These are phyloP conservation scores for Xenops minutus DNA, from an alignment of 2,797 vertebrate genomes.

Conservation along the genomic window DNA sequence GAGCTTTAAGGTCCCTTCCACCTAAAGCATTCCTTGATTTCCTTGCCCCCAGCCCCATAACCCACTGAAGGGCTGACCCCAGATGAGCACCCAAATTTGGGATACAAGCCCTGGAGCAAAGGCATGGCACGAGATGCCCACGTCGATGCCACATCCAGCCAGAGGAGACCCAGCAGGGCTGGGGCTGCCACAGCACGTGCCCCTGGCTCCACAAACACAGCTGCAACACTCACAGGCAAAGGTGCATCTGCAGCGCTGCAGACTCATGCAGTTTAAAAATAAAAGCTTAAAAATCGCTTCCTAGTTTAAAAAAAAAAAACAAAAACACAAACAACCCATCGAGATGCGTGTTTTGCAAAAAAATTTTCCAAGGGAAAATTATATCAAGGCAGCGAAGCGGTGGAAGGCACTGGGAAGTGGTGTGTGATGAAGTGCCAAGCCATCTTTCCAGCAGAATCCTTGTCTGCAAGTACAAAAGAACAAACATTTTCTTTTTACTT, in stretches of 20 bases:
- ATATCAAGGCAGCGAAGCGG: neutral
- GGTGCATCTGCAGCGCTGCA: conserved; percentile 43
- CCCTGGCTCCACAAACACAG: neutral
- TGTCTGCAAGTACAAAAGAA: conserved; percentile 51
- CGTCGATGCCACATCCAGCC: neutral
- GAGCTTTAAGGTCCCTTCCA: neutral
- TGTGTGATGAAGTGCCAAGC: neutral
- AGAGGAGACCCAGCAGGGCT: neutral
- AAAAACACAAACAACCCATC: neutral
- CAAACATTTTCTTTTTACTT: conserved; percentile 52
- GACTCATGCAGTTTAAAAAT: conserved; percentile 45
- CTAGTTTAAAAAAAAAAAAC: neutral
- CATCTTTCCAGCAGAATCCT: conserved; percentile 32
- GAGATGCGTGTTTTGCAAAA: neutral
- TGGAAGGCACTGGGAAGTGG: conserved; percentile 21
- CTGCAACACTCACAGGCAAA: neutral
- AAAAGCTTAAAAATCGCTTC: conserved; percentile 22
- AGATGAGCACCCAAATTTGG: neutral
- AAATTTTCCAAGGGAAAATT: neutral
- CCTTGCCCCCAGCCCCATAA: neutral
- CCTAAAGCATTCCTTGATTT: neutral
- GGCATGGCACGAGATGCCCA: fast-evolving
- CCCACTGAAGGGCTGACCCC: neutral
- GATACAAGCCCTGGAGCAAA: neutral
- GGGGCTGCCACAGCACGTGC: neutral